Evolutionary conservation across 2,797 vertebrate species (phyloP).

Genomic region (Phalloptychus januarius): DNA sequence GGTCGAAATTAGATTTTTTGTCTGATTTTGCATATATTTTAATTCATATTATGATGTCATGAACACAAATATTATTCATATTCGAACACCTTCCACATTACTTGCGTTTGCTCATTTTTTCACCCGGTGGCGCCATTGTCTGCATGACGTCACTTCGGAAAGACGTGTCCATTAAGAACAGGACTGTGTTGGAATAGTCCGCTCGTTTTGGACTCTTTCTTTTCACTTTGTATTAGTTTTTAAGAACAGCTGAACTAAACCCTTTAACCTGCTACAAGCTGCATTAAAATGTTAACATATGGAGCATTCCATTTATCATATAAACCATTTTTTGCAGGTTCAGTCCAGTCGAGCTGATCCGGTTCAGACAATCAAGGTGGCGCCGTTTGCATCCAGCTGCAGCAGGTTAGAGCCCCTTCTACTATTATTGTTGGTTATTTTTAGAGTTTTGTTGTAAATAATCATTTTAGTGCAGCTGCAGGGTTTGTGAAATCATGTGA

Average conservation of each 20-base stretch:
- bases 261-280: neutral
- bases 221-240: neutral
- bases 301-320: neutral
- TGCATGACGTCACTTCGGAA: too few relatives aligned
- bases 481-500: neutral
- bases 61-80: neutral
- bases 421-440: neutral
- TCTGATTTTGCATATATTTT: neutral
- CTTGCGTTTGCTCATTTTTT: neutral
- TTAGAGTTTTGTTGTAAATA: neutral
- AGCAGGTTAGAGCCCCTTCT: constrained; percentile 18
- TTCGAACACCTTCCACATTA: neutral
- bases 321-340: constrained; percentile 17
- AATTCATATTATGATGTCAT: neutral
- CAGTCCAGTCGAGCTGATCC: constrained; percentile 5
- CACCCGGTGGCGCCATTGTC: neutral
- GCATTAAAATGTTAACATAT: neutral
- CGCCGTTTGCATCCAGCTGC: constrained; percentile 4
- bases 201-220: neutral
- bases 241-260: neutral
- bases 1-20: neutral
- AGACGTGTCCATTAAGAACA: neutral
- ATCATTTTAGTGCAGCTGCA: neutral
- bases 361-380: constrained; percentile 11
- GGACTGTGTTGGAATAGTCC: neutral